Percentiles rank a stretch among this genome's conserved stretches.
phyloP scores from a whole-genome alignment of 2,113 vertebrate species.

The Recurvirostra avosetta region DNA sequence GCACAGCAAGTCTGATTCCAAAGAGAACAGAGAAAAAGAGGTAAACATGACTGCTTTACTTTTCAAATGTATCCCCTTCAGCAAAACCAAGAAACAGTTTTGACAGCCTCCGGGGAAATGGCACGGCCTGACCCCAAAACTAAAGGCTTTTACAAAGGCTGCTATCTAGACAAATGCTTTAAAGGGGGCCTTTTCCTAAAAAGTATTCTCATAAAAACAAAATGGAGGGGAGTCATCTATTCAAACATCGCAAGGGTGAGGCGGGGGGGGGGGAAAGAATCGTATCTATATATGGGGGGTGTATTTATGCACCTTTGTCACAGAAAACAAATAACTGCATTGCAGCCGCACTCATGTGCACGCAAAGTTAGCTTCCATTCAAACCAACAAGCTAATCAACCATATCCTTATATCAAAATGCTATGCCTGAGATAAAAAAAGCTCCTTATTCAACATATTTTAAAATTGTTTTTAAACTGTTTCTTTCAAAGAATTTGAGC shows the following conservation, averaged over 20 bases:
- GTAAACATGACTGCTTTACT: background rate
- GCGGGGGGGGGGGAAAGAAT: rapidly evolving
- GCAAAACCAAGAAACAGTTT: background rate
- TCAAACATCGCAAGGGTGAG: background rate
- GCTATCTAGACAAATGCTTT: background rate
- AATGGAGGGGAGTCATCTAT: background rate
- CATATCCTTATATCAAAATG: background rate
- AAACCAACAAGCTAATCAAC: background rate
- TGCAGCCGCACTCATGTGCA: background rate
- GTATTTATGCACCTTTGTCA: background rate
- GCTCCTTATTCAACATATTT: background rate
- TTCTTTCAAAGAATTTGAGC: background rate
- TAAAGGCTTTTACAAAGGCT: background rate
- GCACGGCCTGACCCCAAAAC: background rate
- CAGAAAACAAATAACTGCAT: background rate
- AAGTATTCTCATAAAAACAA: background rate
- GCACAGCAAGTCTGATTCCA: background rate
- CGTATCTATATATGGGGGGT: rapidly evolving
- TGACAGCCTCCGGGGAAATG: background rate
- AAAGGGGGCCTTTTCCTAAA: background rate
- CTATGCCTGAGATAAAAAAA: background rate
- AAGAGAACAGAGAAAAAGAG: background rate
- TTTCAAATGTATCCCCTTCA: background rate
- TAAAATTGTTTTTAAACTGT: background rate
- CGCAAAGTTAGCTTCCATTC: background rate